Conservation (phyloP, 30 jellyfish, hydroid and myxozoan genomes). For the Cassiopea andromeda region DNA sequence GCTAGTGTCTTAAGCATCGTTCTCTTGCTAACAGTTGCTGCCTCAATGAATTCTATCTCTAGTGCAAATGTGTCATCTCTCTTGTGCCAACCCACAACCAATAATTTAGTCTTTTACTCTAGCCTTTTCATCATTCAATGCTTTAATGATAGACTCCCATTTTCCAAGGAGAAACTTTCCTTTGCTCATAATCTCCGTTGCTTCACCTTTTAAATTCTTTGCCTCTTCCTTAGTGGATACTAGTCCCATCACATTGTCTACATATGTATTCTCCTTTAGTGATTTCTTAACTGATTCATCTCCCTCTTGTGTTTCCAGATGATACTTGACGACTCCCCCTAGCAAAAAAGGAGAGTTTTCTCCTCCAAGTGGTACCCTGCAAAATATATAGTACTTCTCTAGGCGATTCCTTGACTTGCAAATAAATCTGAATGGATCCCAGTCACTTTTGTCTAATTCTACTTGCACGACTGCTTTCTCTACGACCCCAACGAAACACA, state of each 20-base stretch:
- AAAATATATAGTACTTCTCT: slow-evolving; percentile 32
- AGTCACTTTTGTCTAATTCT: slow-evolving; percentile 28
- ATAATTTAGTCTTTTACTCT: slow-evolving; percentile 37
- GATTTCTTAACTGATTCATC: slow-evolving; percentile 4
- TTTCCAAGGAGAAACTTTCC: slow-evolving; percentile 58
- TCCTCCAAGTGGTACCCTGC: slow-evolving; percentile 74
- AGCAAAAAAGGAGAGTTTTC: slow-evolving; percentile 59
- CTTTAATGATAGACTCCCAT: slow-evolving; percentile 31
- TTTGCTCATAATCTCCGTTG: slow-evolving; percentile 32
- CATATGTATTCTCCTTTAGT: slow-evolving; percentile 38
- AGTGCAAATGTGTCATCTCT: slow-evolving; percentile 30
- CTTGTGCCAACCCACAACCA: slow-evolving; percentile 50
- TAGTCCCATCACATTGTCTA: slow-evolving; percentile 34
- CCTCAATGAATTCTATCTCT: slow-evolving; percentile 9
- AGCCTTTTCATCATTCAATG: slow-evolving; percentile 24
- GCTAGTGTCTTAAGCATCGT: slow-evolving; percentile 34
- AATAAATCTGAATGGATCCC: slow-evolving; percentile 65
- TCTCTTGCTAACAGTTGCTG: slow-evolving; percentile 24
- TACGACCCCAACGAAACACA: slow-evolving; percentile 41
- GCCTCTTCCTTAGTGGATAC: slow-evolving; percentile 19
- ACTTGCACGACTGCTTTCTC: slow-evolving; percentile 45
- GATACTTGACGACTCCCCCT: slow-evolving; percentile 51
- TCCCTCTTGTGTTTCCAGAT: slow-evolving; percentile 33
- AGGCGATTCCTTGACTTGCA: slow-evolving; percentile 28
- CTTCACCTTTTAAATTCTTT: slow-evolving; percentile 4